These are phyloP conservation scores for Luidia sarsii DNA, from an alignment of 53 echinoderm and acorn worm species.

Conservation along the genomic window DNA sequence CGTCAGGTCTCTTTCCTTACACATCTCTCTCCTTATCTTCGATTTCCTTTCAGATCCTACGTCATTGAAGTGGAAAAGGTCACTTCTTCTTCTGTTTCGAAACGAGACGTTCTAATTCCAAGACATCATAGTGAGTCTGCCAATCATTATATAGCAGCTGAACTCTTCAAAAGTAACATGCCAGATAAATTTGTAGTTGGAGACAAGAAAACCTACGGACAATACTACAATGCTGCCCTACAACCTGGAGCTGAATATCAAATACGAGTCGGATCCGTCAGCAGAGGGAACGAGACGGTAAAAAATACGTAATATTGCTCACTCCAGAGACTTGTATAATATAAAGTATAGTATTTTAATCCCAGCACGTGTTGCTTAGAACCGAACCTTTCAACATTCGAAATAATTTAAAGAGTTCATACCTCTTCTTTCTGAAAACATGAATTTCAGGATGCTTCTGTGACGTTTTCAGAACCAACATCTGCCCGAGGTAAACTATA, in stretches of 20 bases:
- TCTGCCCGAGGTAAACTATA: background rate
- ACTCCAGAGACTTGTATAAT: too few relatives aligned
- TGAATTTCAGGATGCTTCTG: background rate
- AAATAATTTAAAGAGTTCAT: background rate
- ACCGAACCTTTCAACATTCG: background rate
- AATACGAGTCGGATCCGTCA: background rate
- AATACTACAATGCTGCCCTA: slow-evolving; percentile 75
- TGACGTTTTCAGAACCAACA: background rate
- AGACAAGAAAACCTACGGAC: slow-evolving; percentile 60
- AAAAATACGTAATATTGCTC: too few relatives aligned
- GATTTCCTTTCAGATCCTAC: background rate
- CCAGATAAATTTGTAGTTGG: slow-evolving; percentile 64
- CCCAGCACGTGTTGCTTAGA: too few relatives aligned
- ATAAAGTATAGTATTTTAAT: too few relatives aligned
- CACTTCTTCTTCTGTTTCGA: background rate
- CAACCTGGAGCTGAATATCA: background rate
- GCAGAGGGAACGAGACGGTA: background rate
- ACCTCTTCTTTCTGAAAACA: background rate
- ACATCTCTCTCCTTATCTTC: background rate
- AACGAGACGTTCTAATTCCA: background rate
- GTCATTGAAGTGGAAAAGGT: background rate
- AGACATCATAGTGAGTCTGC: slow-evolving; percentile 8
- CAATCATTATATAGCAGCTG: slow-evolving; percentile 71
- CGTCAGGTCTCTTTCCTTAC: background rate
- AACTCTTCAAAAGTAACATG: slow-evolving; percentile 49